Evolutionary conservation across 2,888 invertebrate species (phyloP).

Genomic region (Lacanobia oleracea): DNA sequence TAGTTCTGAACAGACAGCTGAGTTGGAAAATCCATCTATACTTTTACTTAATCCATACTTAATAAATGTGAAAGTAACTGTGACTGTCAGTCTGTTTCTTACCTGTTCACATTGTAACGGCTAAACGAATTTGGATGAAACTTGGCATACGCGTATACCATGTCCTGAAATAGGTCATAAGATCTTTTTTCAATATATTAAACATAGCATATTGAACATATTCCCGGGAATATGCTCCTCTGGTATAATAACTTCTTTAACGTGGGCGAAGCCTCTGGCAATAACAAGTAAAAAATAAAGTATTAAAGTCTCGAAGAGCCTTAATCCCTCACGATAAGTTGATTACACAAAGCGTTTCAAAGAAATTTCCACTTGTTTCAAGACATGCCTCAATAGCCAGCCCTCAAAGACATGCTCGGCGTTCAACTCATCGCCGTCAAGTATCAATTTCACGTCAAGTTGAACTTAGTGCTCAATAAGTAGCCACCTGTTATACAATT

Average conservation of each 20-base stretch:
- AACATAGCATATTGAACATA: too few species aligned
- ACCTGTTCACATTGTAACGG: neutral
- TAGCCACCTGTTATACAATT: conserved; percentile 60
- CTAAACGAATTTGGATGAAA: too few species aligned
- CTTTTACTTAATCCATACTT: too few species aligned
- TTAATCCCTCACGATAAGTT: conserved; percentile 2
- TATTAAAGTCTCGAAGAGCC: neutral
- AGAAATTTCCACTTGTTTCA: conserved; percentile 12
- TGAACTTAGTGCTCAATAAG: conserved; percentile 53
- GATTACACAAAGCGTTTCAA: conserved; percentile 10
- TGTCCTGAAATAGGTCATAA: too few species aligned
- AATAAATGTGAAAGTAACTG: too few species aligned
- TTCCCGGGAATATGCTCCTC: too few species aligned
- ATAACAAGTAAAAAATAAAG: neutral
- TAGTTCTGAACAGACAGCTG: neutral
- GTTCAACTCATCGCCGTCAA: conserved; percentile 37
- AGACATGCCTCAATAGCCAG: conserved; percentile 18
- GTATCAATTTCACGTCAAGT: conserved; percentile 55
- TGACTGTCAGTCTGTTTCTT: too few species aligned
- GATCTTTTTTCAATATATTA: too few species aligned
- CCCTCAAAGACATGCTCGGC: conserved; percentile 12
- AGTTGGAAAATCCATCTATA: neutral
- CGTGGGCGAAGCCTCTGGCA: too few species aligned
- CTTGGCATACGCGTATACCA: too few species aligned
- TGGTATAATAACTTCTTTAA: too few species aligned